Conservation (phyloP, 2,888 invertebrate species). For the Tetramorium bicarinatum region DNA sequence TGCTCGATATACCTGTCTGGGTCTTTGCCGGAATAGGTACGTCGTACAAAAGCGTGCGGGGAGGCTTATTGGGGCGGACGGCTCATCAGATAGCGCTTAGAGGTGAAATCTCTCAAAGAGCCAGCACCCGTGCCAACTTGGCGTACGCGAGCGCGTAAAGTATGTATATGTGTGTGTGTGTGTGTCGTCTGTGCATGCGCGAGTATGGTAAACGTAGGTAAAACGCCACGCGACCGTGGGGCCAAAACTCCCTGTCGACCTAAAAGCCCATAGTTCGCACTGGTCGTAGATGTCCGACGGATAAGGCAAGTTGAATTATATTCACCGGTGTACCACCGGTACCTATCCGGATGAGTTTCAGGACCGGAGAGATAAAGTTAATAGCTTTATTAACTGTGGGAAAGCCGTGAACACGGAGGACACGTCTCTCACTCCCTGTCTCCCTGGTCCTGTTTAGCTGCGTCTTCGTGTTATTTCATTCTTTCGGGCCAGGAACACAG, state of each 20-base stretch:
- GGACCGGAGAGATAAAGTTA: slow-evolving; percentile 82
- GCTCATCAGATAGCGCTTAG: slow-evolving; percentile 84
- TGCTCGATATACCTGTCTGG: slow-evolving; percentile 37
- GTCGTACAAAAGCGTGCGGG: slow-evolving; percentile 57
- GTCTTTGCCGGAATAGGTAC: slow-evolving; percentile 9
- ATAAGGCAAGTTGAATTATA: slow-evolving; percentile 84
- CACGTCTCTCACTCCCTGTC: slow-evolving; percentile 45
- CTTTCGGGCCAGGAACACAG: slow-evolving; percentile 7
- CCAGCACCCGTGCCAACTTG: slow-evolving; percentile 44
- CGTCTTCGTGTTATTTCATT: slow-evolving; percentile 1
- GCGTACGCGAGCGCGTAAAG: slow-evolving; percentile 37
- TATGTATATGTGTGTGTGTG: slow-evolving; percentile 22
- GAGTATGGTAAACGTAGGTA: slow-evolving; percentile 66
- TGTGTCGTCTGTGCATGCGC: background rate
- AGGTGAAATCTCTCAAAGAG: slow-evolving; percentile 70
- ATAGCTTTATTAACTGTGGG: slow-evolving; percentile 86
- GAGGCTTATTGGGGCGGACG: slow-evolving; percentile 79
- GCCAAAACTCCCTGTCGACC: slow-evolving; percentile 80
- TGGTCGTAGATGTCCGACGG: slow-evolving; percentile 79
- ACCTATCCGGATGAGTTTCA: slow-evolving; percentile 79
- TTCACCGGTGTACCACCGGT: slow-evolving; percentile 75
- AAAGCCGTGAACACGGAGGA: slow-evolving; percentile 70
- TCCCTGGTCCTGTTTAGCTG: background rate
- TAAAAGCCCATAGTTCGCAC: slow-evolving; percentile 80
- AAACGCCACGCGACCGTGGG: slow-evolving; percentile 84